A percentile compares a stretch with the other conserved stretches of the same genome.
Conservation (phyloP, 1,140 invertebrate genomes). For the Mylabris phalerata region DNA sequence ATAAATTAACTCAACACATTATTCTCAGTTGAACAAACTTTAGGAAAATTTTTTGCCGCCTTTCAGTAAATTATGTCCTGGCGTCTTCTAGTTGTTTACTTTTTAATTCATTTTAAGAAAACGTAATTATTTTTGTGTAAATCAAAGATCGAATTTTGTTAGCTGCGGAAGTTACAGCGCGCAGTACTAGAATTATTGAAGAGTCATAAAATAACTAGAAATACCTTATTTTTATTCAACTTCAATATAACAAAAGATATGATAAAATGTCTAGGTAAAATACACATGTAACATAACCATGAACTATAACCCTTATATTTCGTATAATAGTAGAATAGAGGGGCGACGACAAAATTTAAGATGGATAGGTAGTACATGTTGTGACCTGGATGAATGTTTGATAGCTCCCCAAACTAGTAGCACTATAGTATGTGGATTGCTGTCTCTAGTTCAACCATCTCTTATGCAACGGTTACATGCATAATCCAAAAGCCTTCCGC, state of each 20-base stretch:
- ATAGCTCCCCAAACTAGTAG: slow-evolving; percentile 12
- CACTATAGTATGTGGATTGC: slow-evolving; percentile 20
- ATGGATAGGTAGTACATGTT: slow-evolving; percentile 19
- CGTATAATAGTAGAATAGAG: slow-evolving; percentile 11
- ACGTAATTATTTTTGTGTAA: too few relatives aligned
- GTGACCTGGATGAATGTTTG: slow-evolving; percentile 25
- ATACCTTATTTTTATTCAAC: too few relatives aligned
- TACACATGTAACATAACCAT: slow-evolving; percentile 9
- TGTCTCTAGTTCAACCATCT: slow-evolving; percentile 18
- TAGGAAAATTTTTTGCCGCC: too few relatives aligned
- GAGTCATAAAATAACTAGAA: too few relatives aligned
- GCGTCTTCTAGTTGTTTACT: too few relatives aligned
- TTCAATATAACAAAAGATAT: slow-evolving; percentile 2
- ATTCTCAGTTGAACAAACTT: too few relatives aligned
- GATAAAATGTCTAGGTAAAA: background rate
- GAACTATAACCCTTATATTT: slow-evolving; percentile 10
- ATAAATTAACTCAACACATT: too few relatives aligned
- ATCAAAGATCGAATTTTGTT: too few relatives aligned
- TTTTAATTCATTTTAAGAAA: too few relatives aligned
- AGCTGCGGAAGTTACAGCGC: too few relatives aligned
- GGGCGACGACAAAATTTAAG: slow-evolving; percentile 21
- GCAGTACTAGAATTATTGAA: too few relatives aligned
- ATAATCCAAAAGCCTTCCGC: slow-evolving; percentile 15
- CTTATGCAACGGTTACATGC: slow-evolving; percentile 22
- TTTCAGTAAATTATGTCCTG: too few relatives aligned